Conservation (phyloP, 2,113 vertebrate genomes). For the Eupsittula cactorum region DNA sequence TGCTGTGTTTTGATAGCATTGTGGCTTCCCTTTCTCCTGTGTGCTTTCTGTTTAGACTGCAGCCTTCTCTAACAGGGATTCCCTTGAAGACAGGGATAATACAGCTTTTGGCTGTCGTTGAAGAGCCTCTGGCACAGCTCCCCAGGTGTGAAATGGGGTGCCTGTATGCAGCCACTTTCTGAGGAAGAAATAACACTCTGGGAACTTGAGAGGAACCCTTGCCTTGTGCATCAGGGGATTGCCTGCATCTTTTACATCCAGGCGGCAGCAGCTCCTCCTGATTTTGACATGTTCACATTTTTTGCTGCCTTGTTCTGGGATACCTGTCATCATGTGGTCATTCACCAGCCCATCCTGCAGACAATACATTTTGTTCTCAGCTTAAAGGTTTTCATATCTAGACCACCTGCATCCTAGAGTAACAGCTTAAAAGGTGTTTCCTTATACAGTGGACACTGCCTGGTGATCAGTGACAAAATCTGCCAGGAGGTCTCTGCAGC, state of each 20-base stretch:
- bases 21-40: neutral
- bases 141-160: neutral
- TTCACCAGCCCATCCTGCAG: neutral
- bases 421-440: neutral
- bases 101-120: neutral
- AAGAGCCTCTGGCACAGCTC: neutral
- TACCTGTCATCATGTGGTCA: neutral
- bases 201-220: neutral
- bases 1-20: neutral
- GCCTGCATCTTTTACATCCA: neutral
- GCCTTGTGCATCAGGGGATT: neutral
- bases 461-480: neutral
- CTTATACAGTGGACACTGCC: neutral
- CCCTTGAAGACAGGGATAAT: neutral
- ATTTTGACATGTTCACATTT: neutral
- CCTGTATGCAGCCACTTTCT: neutral
- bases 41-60: neutral
- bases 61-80: rapidly evolving
- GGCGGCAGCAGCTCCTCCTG: neutral
- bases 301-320: neutral
- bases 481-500: neutral
- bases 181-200: neutral
- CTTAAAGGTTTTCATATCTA: neutral
- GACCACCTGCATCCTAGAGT: neutral
- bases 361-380: neutral